A percentile compares a stretch with the other conserved stretches of the same genome.
These are phyloP conservation scores for Proisotoma minuta DNA, from an alignment of 2,888 invertebrate species.

Conservation along the genomic window DNA sequence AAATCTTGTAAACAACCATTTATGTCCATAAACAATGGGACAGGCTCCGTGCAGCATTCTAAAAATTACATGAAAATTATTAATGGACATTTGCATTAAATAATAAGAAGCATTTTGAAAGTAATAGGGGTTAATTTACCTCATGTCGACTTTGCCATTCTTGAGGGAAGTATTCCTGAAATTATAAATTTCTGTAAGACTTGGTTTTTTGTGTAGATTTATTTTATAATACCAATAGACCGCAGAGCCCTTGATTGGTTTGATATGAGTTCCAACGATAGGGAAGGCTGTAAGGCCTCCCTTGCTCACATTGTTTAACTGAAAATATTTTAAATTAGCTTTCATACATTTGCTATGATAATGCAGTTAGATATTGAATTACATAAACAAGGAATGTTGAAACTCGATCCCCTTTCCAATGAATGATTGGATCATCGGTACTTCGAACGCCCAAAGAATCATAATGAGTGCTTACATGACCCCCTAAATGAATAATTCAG, in stretches of 20 bases:
- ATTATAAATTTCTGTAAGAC: conserved; percentile 3
- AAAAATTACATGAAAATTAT: background rate
- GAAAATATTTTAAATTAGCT: background rate
- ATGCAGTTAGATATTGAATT: too few relatives aligned
- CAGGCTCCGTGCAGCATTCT: conserved; percentile 51
- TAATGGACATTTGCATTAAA: too few relatives aligned
- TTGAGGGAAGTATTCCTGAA: conserved; percentile 49
- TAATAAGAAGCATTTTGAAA: too few relatives aligned
- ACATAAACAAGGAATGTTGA: conserved; percentile 23
- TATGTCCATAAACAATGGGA: conserved; percentile 47
- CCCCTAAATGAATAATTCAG: conserved; percentile 17
- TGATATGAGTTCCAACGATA: conserved; percentile 46
- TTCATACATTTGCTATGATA: too few relatives aligned
- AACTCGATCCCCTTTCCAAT: conserved; percentile 44
- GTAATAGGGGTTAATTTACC: conserved; percentile 29
- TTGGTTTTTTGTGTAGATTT: background rate
- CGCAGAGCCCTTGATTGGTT: conserved; percentile 50
- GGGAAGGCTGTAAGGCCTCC: conserved; percentile 48
- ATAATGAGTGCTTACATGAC: conserved; percentile 46
- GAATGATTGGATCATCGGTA: conserved; percentile 16
- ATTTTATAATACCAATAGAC: conserved; percentile 50
- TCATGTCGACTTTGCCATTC: conserved; percentile 51
- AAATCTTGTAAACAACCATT: conserved; percentile 45
- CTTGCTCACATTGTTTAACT: conserved; percentile 47
- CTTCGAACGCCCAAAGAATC: conserved; percentile 37